Conservation (phyloP, 2,797 vertebrate genomes). For the Oryzias sinensis region DNA sequence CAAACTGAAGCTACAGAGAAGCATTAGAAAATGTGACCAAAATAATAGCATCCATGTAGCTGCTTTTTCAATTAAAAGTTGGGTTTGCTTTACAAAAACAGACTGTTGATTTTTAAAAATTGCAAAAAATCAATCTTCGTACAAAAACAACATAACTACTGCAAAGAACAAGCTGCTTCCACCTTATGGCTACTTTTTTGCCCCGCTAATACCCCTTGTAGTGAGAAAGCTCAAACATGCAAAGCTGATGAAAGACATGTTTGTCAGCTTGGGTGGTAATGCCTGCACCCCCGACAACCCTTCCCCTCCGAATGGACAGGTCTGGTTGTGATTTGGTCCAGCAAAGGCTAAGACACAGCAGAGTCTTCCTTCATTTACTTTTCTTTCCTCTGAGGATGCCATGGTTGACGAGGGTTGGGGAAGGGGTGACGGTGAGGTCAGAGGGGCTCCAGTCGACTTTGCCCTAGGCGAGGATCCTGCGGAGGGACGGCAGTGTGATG, state of each 20-base stretch:
- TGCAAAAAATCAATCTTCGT: too few relatives aligned
- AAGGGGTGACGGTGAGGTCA: constrained; percentile 75
- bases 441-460: constrained; percentile 68
- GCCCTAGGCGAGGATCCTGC: constrained; percentile 66
- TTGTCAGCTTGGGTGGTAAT: constrained; percentile 72
- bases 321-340: constrained; percentile 80
- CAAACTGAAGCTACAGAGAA: constrained; percentile 8
- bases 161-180: neutral
- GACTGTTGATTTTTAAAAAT: too few relatives aligned
- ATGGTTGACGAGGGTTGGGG: constrained; percentile 51
- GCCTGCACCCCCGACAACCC: constrained; percentile 15
- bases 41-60: neutral
- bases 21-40: constrained; percentile 5
- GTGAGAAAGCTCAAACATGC: constrained; percentile 36
- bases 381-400: constrained; percentile 62
- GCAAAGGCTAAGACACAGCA: constrained; percentile 52
- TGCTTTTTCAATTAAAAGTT: neutral
- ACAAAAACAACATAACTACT: constrained; percentile 11
- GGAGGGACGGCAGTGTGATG: constrained; percentile 55
- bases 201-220: constrained; percentile 14
- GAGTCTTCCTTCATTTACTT: constrained; percentile 55
- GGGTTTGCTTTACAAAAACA: neutral
- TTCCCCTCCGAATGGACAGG: constrained; percentile 24
- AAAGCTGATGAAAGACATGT: constrained; percentile 60
- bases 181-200: constrained; percentile 4